Base-by-base conservation (phyloP, 64 coral and sea anemone species). In the Stichodactyla mertensii region DNA sequence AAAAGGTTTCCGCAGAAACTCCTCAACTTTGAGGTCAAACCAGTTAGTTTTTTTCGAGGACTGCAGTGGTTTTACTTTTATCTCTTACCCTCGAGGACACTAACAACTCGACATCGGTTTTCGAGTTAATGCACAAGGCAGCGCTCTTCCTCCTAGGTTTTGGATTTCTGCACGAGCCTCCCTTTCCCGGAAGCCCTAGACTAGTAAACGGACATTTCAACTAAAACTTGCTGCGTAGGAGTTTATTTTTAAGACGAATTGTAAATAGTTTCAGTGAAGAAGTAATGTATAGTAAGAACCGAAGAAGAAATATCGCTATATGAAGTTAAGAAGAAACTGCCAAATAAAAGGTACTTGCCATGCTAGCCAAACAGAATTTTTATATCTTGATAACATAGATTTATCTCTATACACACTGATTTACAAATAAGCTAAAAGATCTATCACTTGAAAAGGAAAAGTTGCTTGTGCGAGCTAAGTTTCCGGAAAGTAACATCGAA, bases 191-290 rank as follows among this genome's bases (percentile, higher is more conserved):
- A 74, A 74, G 24, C 69, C 24, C 26, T 27, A 23, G 24, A 74
- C 22, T 74, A 74, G n/a, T 74, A 74, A 74, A 74, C 22, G 69
- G 26, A 74, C 69, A 74, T 74, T 74, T 74, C 22, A n/a, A 27
- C 69, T 23, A 74, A 74, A 74, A 74, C 22, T 31, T 31, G 24
- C 26, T 74, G 69, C 69, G 69, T 74, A 74, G 69, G 69, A 74
- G 69, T 74, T 74, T 74, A 74, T 74, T 74, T 74, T 74, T 74
- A 74, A 74, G 69, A 74, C 69, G 27, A 74, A 74, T 31, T 74
- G 69, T 74, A 74, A 74, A 74, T 74, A 74, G 24, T 31, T 74
- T 31, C 69, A 74, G 69, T 74, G 13, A 66, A 74, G 8, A 74
- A 13, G 69, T 36, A 31, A 74, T 31, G 27, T 74, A 74, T 74